Base-by-base conservation (phyloP, 2,797 vertebrate genomes). In the Petrocephalus schoutedeni region DNA sequence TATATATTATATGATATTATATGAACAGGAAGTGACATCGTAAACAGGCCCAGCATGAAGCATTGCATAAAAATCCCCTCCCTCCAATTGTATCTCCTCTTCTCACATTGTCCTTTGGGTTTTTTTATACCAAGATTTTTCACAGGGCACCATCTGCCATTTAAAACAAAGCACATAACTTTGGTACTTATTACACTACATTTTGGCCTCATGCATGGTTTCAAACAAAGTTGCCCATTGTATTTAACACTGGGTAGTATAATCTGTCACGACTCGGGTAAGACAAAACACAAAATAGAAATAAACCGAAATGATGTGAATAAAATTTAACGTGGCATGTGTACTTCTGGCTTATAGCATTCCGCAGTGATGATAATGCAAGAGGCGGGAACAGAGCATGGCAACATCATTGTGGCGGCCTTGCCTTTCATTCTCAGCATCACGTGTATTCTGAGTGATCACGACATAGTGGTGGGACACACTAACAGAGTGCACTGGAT, bases 391-490 rank as follows among this genome's bases (percentile, higher is more conserved):
- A 9, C 3, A 1, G 2, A 51, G 49, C n/a, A 83, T n/a, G 21
- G 49, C 3, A 14, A 7, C 41, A 21, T 2, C n/a, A 59, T 16
- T 80, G n/a, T 12, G 32, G 71, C 4, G 10, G 23, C 32, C 54
- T 45, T 58, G 16, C 6, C 32, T 58, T 86, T 58, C 54, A 41
- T 9, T 36, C 32, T 7, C 32, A 58, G 84, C 9, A 59, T 85
- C 54, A 7, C 28, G 23, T 16, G 89, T 91, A 90, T 91, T 93
- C 90, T 91, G 88, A 94, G 93, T 91, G 91, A 95, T 95, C 94
- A 93, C 94, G 91, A 92, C 92, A 92, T 94, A 94, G 96, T 95
- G 95, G 94, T 93, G 91, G 88, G 93, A 94, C 93, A 93, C 64
- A 90, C 89, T 93, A 93, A 92, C 91, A 93, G 89, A 92, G 19